Evolutionary conservation across 2,113 vertebrate genomes (phyloP).

Genomic region (Cariama cristata): DNA sequence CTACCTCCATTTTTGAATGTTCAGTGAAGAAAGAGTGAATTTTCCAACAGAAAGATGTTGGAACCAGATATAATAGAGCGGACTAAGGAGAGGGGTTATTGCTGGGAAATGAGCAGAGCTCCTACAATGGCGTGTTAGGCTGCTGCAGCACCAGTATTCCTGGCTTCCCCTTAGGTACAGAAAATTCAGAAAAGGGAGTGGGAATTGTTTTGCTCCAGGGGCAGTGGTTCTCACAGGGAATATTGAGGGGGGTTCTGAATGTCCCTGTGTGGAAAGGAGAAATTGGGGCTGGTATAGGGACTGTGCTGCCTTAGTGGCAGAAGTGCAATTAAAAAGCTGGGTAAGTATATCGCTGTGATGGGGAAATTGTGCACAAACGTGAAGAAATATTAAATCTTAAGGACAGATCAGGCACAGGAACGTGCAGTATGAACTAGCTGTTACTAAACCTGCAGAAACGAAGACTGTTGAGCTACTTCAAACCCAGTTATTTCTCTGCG

Average conservation of each 20-base stretch:
- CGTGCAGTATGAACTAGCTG: not conserved
- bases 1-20: not conserved
- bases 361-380: not conserved
- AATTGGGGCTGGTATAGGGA: fast-evolving
- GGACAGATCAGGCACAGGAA: not conserved
- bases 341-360: fast-evolving
- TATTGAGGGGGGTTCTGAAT: fast-evolving
- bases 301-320: not conserved
- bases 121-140: fast-evolving
- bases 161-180: not conserved
- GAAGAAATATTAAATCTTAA: not conserved
- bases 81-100: not conserved
- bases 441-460: not conserved
- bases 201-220: not conserved
- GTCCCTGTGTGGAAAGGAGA: fast-evolving
- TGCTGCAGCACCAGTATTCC: not conserved
- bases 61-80: no score
- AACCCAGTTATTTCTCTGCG: not conserved
- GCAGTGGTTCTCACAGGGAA: not conserved
- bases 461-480: not conserved
- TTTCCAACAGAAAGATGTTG: not conserved
- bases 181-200: not conserved
- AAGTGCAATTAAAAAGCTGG: not conserved
- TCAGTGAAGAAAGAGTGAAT: not conserved
- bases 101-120: not conserved